Conservation (phyloP, 2,888 invertebrate species). For the Drosophila rubida region DNA sequence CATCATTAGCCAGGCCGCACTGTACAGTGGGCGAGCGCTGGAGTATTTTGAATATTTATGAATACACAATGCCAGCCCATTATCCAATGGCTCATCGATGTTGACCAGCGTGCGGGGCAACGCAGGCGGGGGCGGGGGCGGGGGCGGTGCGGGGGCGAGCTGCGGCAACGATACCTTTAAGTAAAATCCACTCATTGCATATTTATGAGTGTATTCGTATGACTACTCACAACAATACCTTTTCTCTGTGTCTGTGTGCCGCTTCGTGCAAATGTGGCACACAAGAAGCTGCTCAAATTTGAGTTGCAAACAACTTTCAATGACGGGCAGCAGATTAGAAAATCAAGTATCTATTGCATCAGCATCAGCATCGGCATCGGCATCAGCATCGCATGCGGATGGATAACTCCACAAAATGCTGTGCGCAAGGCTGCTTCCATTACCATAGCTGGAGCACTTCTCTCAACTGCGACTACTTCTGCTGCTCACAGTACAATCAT, state of each 20-base stretch:
- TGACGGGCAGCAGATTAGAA: conserved; percentile 1
- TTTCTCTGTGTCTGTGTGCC: neutral
- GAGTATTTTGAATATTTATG: conserved; percentile 40
- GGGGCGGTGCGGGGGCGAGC: neutral
- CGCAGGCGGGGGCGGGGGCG: no score
- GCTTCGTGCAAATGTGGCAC: neutral
- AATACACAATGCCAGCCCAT: conserved; percentile 29
- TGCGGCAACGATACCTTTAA: conserved; percentile 4
- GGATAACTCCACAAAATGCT: no score
- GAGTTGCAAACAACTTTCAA: neutral
- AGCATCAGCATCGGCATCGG: no score
- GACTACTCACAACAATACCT: conserved; percentile 21
- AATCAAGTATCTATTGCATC: neutral
- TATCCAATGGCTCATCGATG: conserved; percentile 43
- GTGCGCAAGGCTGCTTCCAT: no score
- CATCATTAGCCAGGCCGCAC: conserved; percentile 24
- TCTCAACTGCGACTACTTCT: no score
- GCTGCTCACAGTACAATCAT: no score
- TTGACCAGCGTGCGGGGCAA: conserved; percentile 28
- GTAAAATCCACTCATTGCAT: conserved; percentile 30
- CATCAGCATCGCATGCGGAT: neutral
- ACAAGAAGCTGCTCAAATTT: neutral
- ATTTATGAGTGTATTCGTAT: conserved; percentile 36
- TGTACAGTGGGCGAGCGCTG: conserved; percentile 18
- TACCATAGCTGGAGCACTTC: no score